Base-by-base conservation (phyloP, 2,113 vertebrate genomes). In the Salvelinus fontinalis region DNA sequence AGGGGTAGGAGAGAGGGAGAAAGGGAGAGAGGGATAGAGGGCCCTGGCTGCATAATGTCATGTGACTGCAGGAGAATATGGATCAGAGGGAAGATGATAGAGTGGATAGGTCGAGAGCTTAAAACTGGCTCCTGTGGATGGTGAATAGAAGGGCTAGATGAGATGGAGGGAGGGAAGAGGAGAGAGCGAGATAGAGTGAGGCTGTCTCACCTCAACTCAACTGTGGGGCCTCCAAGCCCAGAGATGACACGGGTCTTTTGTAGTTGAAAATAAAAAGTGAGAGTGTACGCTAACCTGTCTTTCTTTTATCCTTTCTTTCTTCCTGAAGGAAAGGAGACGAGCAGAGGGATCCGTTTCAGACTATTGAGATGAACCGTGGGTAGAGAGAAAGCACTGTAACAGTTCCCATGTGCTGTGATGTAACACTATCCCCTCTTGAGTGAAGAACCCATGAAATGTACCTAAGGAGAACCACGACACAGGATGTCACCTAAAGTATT, bases 31-130 rank as follows among this genome's bases (percentile, higher is more conserved):
- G 22, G 64, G 65, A 22, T 4, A 31, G 65, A 22, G 2, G 65
- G n/a, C 11, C 64, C 70, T 44, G 67, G 29, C 79, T 71, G 77
- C 76, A 82, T 84, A 78, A 86, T 82, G 84, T 75, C 79, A 81
- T 79, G 73, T 75, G 44, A 31, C 16, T 68, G 27, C 75, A 75
- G 39, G 59, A 80, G 82, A 83, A 84, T 84, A 86, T 81, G 83
- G 44, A 27, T 22, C 26, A 34, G 31, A 59, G 22, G 59, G 44
- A 48, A n/a, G 16, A 69, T n/a, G n/a, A 70, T 49, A 69, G 76
- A 67, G 54, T 20, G 54, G 54, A 57, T 16, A 57, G 54, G 20
- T 57, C 16, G 54, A 44, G 9, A 44, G 51, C 59, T 62, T 22
- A 4, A 62, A 22, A 62, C 59, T 62, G 59, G 59, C 54, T 57